Evolutionary conservation across 2,113 vertebrate genomes (phyloP).

Genomic region (Thamnaconus septentrionalis): DNA sequence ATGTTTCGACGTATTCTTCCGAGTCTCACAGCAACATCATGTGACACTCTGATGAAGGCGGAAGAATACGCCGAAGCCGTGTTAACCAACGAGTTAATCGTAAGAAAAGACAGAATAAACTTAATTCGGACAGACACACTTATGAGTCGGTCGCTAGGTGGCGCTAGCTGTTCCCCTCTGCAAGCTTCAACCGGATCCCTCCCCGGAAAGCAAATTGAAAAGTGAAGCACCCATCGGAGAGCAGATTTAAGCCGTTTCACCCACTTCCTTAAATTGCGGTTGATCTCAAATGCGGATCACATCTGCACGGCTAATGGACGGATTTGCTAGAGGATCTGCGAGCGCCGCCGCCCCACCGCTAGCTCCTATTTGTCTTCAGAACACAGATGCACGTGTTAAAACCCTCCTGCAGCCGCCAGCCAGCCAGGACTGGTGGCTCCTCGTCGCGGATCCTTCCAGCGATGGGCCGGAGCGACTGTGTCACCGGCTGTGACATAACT

Average conservation of each 20-base stretch:
- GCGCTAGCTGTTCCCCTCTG: too few species aligned
- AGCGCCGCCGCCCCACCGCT: slow-evolving; percentile 58
- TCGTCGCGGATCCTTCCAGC: not conserved
- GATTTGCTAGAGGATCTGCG: slow-evolving; percentile 77
- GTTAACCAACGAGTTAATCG: too few species aligned
- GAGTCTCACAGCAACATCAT: too few species aligned
- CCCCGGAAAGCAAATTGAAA: slow-evolving; percentile 67
- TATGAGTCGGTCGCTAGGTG: slow-evolving; percentile 12
- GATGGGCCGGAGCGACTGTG: slow-evolving; percentile 5
- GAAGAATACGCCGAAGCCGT: too few species aligned
- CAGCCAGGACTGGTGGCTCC: not conserved
- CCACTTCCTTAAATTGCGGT: slow-evolving; percentile 71
- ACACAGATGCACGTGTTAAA: slow-evolving; percentile 55
- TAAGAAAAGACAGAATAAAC: too few species aligned
- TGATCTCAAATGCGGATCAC: slow-evolving; percentile 79
- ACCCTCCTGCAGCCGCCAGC: slow-evolving; percentile 43
- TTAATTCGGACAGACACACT: slow-evolving; percentile 15
- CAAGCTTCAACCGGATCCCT: slow-evolving; percentile 21
- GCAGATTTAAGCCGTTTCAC: slow-evolving; percentile 66
- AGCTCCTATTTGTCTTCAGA: slow-evolving; percentile 70
- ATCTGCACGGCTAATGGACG: slow-evolving; percentile 78
- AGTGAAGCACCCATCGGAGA: slow-evolving; percentile 63
- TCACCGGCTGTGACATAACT: slow-evolving; percentile 53
- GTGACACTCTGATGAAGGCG: too few species aligned
- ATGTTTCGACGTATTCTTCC: too few species aligned